Base-by-base conservation (phyloP, 2,888 invertebrate genomes). In the Pasiphila rectangulata region DNA sequence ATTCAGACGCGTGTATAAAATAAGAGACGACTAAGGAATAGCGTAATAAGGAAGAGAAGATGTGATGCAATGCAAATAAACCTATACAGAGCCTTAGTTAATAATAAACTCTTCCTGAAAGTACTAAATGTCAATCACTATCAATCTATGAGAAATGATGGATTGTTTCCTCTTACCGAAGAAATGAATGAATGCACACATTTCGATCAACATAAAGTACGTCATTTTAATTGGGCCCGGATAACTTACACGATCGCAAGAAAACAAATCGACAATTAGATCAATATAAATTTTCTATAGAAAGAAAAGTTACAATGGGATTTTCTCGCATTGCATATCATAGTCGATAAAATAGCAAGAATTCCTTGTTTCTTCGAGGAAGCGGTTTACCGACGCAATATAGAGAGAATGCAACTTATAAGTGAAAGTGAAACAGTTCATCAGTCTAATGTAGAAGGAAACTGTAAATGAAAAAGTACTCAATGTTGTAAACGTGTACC, bases 341-440 rank as follows among this genome's bases (percentile, higher is more conserved):
- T 36, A 48, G 42, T 39, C 51, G 45, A 44, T 56, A 51, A n/a
- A 59, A 56, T 54, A 35, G 34, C 19, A 54, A 20, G 45, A 41
- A 57, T 57, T 55, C 55, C 55, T 52, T 20, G 51, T 56, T 54
- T 54, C 45, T 49, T 46, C 44, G 36, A 50, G 51, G 54, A 56
- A 56, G 52, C 27, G 24, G 15, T 23, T 32, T 29, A 12, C 19
- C 30, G 47, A 40, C 47, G 49, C 44, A 24, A 51, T 54, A 54
- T 47, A 41, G 29, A 61, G 59, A 57, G 61, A 61, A 66, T 49
- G 54, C 42, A 56, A 57, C 55, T 55, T 55, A 64, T 63, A 23
- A 59, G 62, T 54, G 66, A 69, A 71, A 70, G 72, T 67, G 59
- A 64, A 64, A 47, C 58, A 46, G 64, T 64, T 56, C 57, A 59